phyloP scores from a whole-genome alignment of 1,140 invertebrate species.

The Diabrotica undecimpunctata region DNA sequence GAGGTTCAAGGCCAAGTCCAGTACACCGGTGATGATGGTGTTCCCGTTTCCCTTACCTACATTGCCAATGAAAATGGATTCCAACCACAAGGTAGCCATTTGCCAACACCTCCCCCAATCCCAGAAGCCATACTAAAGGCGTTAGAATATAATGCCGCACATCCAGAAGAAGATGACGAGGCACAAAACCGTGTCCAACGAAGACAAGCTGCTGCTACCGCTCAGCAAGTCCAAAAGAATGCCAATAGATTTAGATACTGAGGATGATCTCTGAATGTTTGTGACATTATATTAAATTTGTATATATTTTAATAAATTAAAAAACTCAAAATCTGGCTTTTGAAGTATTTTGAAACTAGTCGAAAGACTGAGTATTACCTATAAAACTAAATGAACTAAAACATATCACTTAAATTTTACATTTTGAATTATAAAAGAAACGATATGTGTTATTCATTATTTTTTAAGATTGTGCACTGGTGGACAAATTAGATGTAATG shows the following conservation, averaged over 20 bases:
- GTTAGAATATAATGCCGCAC: constrained; percentile 51
- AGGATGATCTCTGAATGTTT: neutral
- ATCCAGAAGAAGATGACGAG: constrained; percentile 46
- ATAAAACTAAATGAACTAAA: too few relatives aligned
- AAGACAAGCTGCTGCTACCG: neutral
- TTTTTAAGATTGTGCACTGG: too few relatives aligned
- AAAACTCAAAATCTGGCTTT: neutral
- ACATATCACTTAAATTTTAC: too few relatives aligned
- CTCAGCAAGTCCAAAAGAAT: neutral
- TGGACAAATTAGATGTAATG: too few relatives aligned
- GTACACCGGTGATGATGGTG: constrained; percentile 57
- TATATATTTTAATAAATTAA: neutral
- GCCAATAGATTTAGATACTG: neutral
- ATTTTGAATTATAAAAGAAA: too few relatives aligned
- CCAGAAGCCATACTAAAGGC: constrained; percentile 51
- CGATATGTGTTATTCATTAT: too few relatives aligned
- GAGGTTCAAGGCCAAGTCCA: constrained; percentile 37
- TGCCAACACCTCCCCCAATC: constrained; percentile 58
- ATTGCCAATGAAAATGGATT: constrained; percentile 57
- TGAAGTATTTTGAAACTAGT: too few relatives aligned
- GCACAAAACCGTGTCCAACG: neutral
- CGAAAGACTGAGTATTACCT: too few relatives aligned
- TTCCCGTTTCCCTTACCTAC: constrained; percentile 51
- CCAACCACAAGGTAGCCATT: constrained; percentile 55
- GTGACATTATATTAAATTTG: neutral